Percentiles rank a stretch among this genome's conserved stretches.
These are phyloP conservation scores for Pipistrellus pygmaeus DNA, from an alignment of 2,797 vertebrate species.

Conservation along the genomic window DNA sequence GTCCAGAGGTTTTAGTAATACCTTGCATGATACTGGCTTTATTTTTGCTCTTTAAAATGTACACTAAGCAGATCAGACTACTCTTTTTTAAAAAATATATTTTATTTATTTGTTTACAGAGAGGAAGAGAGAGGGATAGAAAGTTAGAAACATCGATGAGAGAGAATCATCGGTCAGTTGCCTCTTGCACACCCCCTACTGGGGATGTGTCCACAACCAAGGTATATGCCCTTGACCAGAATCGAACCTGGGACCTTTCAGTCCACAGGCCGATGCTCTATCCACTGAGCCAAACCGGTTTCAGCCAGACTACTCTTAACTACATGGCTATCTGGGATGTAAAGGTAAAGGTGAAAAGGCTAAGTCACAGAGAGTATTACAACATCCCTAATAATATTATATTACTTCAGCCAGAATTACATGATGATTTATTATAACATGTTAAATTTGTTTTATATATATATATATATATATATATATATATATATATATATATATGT, in stretches of 20 bases:
- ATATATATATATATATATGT: no score
- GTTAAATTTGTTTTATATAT: neutral
- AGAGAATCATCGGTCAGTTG: no score
- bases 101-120: no score
- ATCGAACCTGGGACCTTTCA: no score
- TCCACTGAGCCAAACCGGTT: no score
- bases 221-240: no score
- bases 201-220: no score
- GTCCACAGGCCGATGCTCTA: no score
- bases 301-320: neutral
- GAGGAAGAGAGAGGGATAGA: no score
- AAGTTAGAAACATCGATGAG: no score
- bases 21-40: neutral
- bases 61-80: neutral
- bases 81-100: neutral
- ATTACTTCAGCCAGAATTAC: neutral
- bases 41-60: constrained; percentile 32
- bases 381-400: neutral
- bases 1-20: neutral
- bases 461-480: no score
- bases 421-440: neutral
- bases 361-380: neutral
- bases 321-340: neutral
- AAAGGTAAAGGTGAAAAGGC: neutral
- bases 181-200: no score